Evolutionary conservation across 2,888 invertebrate species (phyloP).

Genomic region (Diogma glabrata): DNA sequence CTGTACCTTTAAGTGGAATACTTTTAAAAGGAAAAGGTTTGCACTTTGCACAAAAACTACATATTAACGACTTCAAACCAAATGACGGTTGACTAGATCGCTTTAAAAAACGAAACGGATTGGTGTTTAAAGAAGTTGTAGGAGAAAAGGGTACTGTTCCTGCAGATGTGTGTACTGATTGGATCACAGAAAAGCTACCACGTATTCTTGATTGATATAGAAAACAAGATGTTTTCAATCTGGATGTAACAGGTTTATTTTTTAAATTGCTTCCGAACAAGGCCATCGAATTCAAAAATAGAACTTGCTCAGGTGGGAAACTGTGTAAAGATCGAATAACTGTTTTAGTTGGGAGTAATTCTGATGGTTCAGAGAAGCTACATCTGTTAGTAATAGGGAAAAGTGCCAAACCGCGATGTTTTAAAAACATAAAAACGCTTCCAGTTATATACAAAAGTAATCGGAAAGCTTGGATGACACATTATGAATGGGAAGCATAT

Average conservation of each 20-base stretch:
- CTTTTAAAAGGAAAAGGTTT: background rate
- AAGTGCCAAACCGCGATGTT: too few species aligned
- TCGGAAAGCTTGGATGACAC: too few species aligned
- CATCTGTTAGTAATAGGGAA: too few species aligned
- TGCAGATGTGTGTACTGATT: too few species aligned
- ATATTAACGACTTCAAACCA: background rate
- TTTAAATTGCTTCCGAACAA: background rate
- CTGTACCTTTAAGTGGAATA: conserved; percentile 1
- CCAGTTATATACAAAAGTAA: too few species aligned
- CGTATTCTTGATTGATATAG: too few species aligned
- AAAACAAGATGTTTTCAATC: background rate
- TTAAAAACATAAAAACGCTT: too few species aligned
- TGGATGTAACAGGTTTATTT: background rate
- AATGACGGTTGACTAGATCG: background rate
- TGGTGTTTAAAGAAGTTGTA: background rate
- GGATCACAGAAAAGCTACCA: too few species aligned
- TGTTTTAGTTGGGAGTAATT: background rate
- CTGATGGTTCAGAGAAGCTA: background rate
- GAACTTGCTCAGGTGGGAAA: background rate
- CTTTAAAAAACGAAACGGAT: conserved; percentile 1
- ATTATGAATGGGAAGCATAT: too few species aligned
- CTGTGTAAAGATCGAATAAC: background rate
- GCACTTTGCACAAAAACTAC: background rate
- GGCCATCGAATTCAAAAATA: background rate
- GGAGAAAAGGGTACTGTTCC: background rate